Percentiles rank a stretch among this genome's conserved stretches.
These are phyloP conservation scores for Epizoanthus rinbou DNA, from an alignment of 92 coral and sea anemone species.

Conservation along the genomic window DNA sequence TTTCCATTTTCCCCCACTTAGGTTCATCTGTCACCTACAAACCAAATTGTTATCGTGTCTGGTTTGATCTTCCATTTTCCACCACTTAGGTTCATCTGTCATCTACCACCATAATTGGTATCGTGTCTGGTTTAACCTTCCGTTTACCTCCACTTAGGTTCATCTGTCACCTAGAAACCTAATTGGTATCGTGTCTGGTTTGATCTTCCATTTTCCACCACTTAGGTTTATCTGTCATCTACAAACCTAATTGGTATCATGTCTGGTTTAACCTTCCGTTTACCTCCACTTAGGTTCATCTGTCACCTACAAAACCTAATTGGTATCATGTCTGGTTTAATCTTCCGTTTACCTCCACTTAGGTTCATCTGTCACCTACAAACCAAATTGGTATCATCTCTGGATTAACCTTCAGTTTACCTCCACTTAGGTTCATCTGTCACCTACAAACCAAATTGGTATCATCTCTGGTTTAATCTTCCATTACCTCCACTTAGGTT, in stretches of 20 bases:
- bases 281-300: conserved; percentile 67
- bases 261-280: neutral
- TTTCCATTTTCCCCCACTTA: neutral
- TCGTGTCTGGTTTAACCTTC: no score
- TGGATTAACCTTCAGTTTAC: no score
- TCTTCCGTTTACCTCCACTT: neutral
- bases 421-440: conserved; percentile 70
- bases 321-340: conserved; percentile 49
- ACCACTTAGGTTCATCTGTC: conserved; percentile 75
- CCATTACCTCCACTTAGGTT: no score
- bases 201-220: conserved; percentile 87
- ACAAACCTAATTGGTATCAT: conserved; percentile 47
- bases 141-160: conserved; percentile 53
- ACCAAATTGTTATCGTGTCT: conserved; percentile 73
- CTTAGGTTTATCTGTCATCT: conserved; percentile 75
- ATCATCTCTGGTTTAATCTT: no score
- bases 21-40: conserved; percentile 90
- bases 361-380: conserved; percentile 84
- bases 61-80: conserved; percentile 87
- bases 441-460: conserved; percentile 80
- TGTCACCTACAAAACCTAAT: conserved; percentile 83
- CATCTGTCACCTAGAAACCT: conserved; percentile 83
- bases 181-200: conserved; percentile 78
- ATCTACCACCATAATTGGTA: conserved; percentile 79
- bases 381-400: conserved; percentile 55